These are phyloP conservation scores for Drosophila bocqueti DNA, from an alignment of 1,140 invertebrate species.

Conservation along the genomic window DNA sequence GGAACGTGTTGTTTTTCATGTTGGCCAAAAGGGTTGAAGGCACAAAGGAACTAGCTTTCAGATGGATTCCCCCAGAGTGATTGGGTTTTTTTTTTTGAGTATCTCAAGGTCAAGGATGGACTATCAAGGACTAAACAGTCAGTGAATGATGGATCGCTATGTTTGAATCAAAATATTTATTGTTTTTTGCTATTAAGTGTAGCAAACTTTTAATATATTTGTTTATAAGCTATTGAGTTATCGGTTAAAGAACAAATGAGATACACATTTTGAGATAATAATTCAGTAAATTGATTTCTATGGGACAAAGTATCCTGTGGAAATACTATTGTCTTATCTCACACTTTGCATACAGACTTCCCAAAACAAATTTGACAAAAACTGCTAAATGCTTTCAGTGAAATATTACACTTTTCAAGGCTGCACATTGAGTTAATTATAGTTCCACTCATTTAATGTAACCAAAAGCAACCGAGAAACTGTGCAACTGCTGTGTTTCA, in stretches of 20 bases:
- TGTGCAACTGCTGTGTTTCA: slow-evolving; percentile 7
- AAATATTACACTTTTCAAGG: not conserved
- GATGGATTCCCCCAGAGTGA: slow-evolving; percentile 22
- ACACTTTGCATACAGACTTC: not conserved
- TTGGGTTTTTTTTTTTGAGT: slow-evolving; percentile 5
- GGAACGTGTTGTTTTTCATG: slow-evolving; percentile 69
- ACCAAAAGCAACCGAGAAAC: not conserved
- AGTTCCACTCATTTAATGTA: not conserved
- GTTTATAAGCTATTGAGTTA: not conserved
- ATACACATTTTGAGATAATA: too few relatives aligned
- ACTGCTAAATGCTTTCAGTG: not conserved
- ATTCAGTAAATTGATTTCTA: too few relatives aligned
- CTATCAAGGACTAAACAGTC: slow-evolving; percentile 8
- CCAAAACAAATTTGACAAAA: too few relatives aligned
- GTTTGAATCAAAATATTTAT: not conserved
- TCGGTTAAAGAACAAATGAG: too few relatives aligned
- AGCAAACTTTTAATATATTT: not conserved
- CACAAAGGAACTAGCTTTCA: slow-evolving; percentile 25
- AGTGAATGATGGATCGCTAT: slow-evolving; percentile 19
- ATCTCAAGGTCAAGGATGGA: slow-evolving; percentile 58
- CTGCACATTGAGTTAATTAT: not conserved
- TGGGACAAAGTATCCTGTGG: too few relatives aligned
- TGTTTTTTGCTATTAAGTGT: not conserved
- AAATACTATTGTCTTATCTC: too few relatives aligned
- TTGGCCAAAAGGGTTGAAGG: slow-evolving; percentile 40